A percentile compares a stretch with the other conserved stretches of the same genome.
Evolutionary conservation across 2,888 invertebrate genomes (phyloP).

Genomic region (Harpalus rubripes): DNA sequence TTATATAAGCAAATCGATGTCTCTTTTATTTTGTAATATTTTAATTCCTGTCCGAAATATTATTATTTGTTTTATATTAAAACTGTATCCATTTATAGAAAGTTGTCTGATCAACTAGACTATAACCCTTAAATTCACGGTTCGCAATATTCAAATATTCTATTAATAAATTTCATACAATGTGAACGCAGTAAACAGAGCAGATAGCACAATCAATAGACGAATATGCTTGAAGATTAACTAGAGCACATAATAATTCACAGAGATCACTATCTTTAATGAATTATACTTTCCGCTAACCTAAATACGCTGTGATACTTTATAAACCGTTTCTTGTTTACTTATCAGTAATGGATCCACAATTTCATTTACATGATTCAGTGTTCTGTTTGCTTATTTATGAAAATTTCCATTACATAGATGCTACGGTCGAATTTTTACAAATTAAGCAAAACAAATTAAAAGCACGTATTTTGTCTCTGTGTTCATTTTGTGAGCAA

Average conservation of each 20-base stretch:
- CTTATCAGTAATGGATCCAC: slow-evolving; percentile 13
- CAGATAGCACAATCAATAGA: neutral
- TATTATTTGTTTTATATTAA: no score
- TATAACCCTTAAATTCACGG: no score
- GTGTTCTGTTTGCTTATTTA: neutral
- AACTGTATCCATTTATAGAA: no score
- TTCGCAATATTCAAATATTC: neutral
- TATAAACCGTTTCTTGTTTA: slow-evolving; percentile 5
- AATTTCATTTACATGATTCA: neutral
- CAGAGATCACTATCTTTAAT: neutral
- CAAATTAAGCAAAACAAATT: neutral
- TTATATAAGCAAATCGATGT: no score
- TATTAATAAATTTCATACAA: neutral
- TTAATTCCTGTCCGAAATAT: no score
- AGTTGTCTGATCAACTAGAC: no score
- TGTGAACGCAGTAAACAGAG: neutral
- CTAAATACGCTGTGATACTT: neutral
- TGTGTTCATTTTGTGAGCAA: neutral
- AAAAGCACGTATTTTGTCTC: neutral
- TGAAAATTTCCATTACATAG: neutral
- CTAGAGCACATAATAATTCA: slow-evolving; percentile 17
- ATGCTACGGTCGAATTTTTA: neutral
- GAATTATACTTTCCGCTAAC: slow-evolving; percentile 7
- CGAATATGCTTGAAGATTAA: slow-evolving; percentile 13
- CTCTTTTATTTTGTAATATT: no score